Base-by-base conservation (phyloP, 2,797 vertebrate species). In the Sebastes reedi region DNA sequence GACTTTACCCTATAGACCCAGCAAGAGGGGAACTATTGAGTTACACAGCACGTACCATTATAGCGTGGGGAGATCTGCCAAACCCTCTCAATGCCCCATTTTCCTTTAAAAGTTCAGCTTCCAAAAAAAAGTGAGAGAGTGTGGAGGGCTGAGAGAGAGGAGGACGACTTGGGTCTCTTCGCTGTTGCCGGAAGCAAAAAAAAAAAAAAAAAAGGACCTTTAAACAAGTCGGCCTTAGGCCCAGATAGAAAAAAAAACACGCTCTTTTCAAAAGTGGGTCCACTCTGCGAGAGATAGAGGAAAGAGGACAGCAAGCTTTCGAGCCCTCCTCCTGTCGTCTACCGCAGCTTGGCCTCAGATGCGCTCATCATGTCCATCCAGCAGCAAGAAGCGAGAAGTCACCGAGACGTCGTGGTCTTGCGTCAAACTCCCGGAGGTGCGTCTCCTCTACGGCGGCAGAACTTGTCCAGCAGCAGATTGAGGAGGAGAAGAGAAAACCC, bases 31-130 rank as follows among this genome's bases (percentile, higher is more conserved):
- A 93, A 92, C 92, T 92, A 95, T 95, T 96, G 91, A 95, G 91
- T 95, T 94, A 94, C 95, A 95, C 89, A 93, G 93, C 96, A 96
- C 96, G 95, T 96, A 96, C 96, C 96, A 96, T 96, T 95, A 95
- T 96, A 95, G 95, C 92, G 94, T 77, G 93, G 95, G 95, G 94
- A 95, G 94, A 92, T 93, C 88, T 96, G 95, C 95, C 96, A 96
- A 96, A 95, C 91, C 80, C 91, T 93, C 94, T 96, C 95, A 96
- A 95, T 96, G 95, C 93, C 94, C 95, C 96, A 96, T 96, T 96
- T 95, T 96, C 93, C 95, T 95, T 94, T 92, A 94, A 95, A 95
- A 95, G 92, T 95, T 95, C 94, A 89, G 93, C 95, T 95, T 95
- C 94, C 94, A 94, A 94, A 95, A 94, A 94, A 92, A 89, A 86